Percentiles rank a stretch among this genome's conserved stretches.
Conservation (phyloP, 2,888 invertebrate genomes). For the Rhaphigaster nebulosa region DNA sequence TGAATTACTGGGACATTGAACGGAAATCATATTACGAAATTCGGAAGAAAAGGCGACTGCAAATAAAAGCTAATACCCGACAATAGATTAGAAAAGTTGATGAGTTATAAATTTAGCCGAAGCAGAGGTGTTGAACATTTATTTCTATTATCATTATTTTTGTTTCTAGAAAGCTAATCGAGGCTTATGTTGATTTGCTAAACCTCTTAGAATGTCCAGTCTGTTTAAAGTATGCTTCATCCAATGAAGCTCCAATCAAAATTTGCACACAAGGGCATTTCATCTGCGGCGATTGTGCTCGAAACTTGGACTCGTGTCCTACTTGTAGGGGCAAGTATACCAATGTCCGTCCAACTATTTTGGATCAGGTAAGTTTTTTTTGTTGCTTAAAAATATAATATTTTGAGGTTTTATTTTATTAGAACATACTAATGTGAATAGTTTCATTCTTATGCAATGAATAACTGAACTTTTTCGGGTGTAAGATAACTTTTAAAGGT, state of each 20-base stretch:
- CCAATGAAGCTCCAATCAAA: neutral
- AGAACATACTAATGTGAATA: no score
- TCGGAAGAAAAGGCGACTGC: no score
- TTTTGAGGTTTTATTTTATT: no score
- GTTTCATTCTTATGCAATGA: no score
- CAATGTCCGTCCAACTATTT: neutral
- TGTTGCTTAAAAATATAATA: no score
- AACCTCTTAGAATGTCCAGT: neutral
- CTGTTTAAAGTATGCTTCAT: neutral
- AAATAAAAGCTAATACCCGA: no score
- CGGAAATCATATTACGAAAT: no score
- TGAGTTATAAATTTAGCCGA: no score
- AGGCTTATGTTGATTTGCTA: neutral
- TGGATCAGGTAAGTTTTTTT: neutral
- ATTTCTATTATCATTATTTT: neutral
- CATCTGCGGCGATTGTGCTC: neutral
- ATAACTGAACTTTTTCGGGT: no score
- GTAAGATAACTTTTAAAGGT: no score
- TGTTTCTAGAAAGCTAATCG: neutral
- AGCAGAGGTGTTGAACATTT: neutral
- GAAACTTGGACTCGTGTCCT: neutral
- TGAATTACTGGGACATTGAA: no score
- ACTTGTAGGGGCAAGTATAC: neutral
- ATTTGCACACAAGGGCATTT: neutral
- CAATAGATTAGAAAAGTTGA: no score